phyloP scores from a whole-genome alignment of 2,888 invertebrate genomes.

The Drosophila anceps region DNA sequence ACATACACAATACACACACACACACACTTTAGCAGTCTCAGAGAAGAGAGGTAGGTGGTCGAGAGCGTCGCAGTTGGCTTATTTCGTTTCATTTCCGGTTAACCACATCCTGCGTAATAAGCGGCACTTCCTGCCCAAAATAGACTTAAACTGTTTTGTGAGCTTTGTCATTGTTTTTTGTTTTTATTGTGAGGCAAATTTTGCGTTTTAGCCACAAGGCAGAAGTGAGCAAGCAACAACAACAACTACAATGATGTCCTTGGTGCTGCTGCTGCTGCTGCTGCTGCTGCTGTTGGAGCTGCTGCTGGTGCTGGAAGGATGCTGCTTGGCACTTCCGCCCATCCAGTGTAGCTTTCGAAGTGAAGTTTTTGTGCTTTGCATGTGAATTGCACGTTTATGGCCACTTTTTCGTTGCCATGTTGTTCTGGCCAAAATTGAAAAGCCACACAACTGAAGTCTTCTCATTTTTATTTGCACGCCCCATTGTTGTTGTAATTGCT shows the following conservation, averaged over 20 bases:
- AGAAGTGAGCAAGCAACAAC: slow-evolving; percentile 10
- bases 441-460: slow-evolving; percentile 60
- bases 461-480: slow-evolving; percentile 73
- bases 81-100: slow-evolving; percentile 81
- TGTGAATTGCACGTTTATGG: slow-evolving; percentile 80
- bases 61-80: slow-evolving; percentile 74
- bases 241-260: slow-evolving; percentile 22
- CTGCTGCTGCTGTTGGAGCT: slow-evolving; percentile 9
- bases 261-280: slow-evolving; percentile 23
- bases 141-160: slow-evolving; percentile 77
- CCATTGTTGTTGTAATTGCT: slow-evolving; percentile 79
- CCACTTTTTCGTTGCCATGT: slow-evolving; percentile 52
- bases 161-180: slow-evolving; percentile 63
- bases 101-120: slow-evolving; percentile 81
- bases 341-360: slow-evolving; percentile 24
- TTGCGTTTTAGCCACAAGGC: slow-evolving; percentile 50
- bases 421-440: slow-evolving; percentile 68
- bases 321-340: slow-evolving; percentile 66
- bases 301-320: slow-evolving; percentile 58
- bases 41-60: slow-evolving; percentile 18
- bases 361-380: slow-evolving; percentile 72
- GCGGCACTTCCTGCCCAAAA: slow-evolving; percentile 75
- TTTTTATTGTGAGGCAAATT: slow-evolving; percentile 79
- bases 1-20: slow-evolving; percentile 5
- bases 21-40: slow-evolving; percentile 4